phyloP scores from a whole-genome alignment of 2,888 invertebrate species.

The Coelinius sp. region DNA sequence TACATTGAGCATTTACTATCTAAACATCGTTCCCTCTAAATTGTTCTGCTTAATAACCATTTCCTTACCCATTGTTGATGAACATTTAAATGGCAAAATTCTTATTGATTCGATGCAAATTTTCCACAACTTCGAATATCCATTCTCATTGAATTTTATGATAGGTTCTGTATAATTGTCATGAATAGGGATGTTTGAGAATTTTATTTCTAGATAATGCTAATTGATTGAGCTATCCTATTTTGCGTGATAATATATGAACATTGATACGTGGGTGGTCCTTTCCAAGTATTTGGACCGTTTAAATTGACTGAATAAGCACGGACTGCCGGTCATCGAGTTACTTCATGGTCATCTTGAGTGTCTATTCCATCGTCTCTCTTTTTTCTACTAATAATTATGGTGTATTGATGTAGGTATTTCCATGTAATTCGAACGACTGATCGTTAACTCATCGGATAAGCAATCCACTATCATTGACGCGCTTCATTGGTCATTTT shows the following conservation, averaged over 20 bases:
- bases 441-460: neutral
- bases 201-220: neutral
- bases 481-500: neutral
- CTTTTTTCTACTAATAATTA: neutral
- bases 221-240: neutral
- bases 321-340: neutral
- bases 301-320: neutral
- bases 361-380: no score
- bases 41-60: neutral
- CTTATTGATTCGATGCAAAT: constrained; percentile 4
- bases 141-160: neutral
- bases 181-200: neutral
- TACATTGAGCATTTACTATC: neutral
- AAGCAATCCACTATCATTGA: neutral
- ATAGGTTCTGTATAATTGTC: neutral
- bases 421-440: neutral
- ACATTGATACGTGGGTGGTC: neutral
- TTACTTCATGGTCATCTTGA: neutral
- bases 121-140: neutral
- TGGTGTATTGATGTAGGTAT: constrained; percentile 3
- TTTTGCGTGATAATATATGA: constrained; percentile 10
- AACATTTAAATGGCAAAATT: neutral
- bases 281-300: neutral
- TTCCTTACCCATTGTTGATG: neutral
- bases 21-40: neutral